phyloP scores from a whole-genome alignment of 2,888 invertebrate genomes.

The Cheilosia vernalis region DNA sequence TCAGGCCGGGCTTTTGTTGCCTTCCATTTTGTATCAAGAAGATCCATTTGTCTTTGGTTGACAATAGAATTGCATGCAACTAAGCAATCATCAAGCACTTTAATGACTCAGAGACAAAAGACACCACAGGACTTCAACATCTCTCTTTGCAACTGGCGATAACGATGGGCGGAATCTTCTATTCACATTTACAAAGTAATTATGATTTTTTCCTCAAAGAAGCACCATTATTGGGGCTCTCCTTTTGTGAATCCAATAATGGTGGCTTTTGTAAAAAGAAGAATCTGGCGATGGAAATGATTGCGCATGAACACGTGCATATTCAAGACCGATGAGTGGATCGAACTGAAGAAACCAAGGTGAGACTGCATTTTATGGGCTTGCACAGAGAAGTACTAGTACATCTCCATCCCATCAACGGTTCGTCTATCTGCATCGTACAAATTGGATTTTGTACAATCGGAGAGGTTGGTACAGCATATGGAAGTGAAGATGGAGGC shows the following conservation, averaged over 20 bases:
- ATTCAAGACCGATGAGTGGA: conserved; percentile 1
- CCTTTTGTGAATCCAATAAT: conserved; percentile 30
- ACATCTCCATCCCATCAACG: conserved; percentile 48
- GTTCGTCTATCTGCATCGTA: conserved; percentile 57
- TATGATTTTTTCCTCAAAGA: conserved; percentile 39
- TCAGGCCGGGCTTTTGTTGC: conserved; percentile 19
- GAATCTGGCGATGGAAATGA: conserved; percentile 32
- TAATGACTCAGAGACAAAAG: conserved; percentile 14
- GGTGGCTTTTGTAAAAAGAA: conserved; percentile 9
- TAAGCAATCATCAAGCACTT: conserved; percentile 29
- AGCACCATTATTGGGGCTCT: conserved; percentile 19
- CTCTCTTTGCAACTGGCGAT: conserved; percentile 20
- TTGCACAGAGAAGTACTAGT: neutral
- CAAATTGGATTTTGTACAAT: conserved; percentile 50
- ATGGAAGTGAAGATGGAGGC: neutral
- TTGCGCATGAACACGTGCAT: conserved; percentile 60
- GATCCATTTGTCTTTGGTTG: neutral
- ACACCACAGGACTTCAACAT: conserved; percentile 20
- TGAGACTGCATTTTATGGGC: conserved; percentile 10
- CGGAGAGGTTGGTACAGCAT: neutral
- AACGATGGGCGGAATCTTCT: conserved; percentile 34
- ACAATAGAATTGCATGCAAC: conserved; percentile 49
- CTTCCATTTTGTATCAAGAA: neutral
- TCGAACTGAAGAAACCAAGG: conserved; percentile 38
- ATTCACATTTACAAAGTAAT: conserved; percentile 31